phyloP scores from a whole-genome alignment of 2,888 invertebrate species.

The Petrolisthes manimaculis region DNA sequence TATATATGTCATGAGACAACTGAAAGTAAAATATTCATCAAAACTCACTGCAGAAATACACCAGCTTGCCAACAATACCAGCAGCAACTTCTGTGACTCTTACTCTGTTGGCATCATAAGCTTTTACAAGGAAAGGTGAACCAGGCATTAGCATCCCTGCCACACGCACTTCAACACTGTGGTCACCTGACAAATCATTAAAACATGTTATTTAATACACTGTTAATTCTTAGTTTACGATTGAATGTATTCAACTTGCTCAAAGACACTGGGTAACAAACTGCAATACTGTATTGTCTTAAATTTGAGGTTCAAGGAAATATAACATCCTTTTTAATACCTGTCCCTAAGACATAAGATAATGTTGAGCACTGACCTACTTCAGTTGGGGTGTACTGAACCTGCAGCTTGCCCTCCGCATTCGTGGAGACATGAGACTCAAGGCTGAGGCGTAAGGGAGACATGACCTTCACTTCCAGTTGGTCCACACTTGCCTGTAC shows the following conservation, averaged over 20 bases:
- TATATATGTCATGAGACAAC: too few relatives aligned
- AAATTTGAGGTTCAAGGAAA: not conserved
- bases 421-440: conserved; percentile 73
- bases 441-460: conserved; percentile 80
- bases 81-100: conserved; percentile 92
- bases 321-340: not conserved
- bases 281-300: conserved; percentile 21
- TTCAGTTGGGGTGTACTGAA: conserved; percentile 84
- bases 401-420: conserved; percentile 70
- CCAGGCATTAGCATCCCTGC: conserved; percentile 88
- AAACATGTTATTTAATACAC: not conserved
- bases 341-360: not conserved
- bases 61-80: conserved; percentile 90
- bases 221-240: not conserved
- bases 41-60: conserved; percentile 89
- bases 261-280: conserved; percentile 1
- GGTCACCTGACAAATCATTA: conserved; percentile 76
- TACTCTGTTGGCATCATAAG: conserved; percentile 95
- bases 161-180: conserved; percentile 85
- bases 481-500: conserved; percentile 68
- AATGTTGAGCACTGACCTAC: conserved; percentile 76
- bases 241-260: conserved; percentile 1
- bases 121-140: conserved; percentile 94
- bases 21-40: not conserved
- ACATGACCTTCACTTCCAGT: conserved; percentile 85